phyloP scores from a whole-genome alignment of 2,888 invertebrate genomes.

The Cephus nigrinus region DNA sequence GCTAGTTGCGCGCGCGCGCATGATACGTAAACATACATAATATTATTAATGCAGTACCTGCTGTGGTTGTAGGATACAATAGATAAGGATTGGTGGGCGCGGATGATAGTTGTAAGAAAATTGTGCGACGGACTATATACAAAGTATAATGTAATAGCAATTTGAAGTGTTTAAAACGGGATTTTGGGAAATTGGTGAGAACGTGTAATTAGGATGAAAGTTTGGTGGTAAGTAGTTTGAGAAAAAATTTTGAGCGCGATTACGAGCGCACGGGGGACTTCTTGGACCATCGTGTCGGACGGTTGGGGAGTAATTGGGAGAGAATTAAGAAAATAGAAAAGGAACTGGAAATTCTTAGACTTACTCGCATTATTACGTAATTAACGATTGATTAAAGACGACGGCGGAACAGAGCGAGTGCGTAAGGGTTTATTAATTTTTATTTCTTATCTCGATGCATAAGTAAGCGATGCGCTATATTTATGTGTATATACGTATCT shows the following conservation, averaged over 20 bases:
- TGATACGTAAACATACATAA: slow-evolving; percentile 12
- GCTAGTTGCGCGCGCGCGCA: slow-evolving; percentile 3
- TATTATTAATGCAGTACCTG: slow-evolving; percentile 26
- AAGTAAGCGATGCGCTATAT: background rate
- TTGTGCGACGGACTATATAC: slow-evolving; percentile 7
- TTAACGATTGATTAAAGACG: slow-evolving; percentile 14
- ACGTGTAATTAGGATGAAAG: background rate
- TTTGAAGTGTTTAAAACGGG: background rate
- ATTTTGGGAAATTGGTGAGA: background rate
- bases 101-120: slow-evolving; percentile 6
- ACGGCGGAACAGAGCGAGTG: background rate
- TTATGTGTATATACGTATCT: background rate
- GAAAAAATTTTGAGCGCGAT: background rate
- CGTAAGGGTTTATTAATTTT: slow-evolving; percentile 25
- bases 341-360: slow-evolving; percentile 27
- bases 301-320: slow-evolving; percentile 5
- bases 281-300: slow-evolving; percentile 31
- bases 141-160: slow-evolving; percentile 6
- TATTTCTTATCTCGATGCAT: slow-evolving; percentile 4
- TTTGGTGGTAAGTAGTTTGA: background rate
- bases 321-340: background rate
- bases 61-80: slow-evolving; percentile 25
- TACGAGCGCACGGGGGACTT: slow-evolving; percentile 8
- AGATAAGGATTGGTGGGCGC: slow-evolving; percentile 16
- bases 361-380: slow-evolving; percentile 31